Evolutionary conservation across 2,888 invertebrate species (phyloP), one percentile per base, ranked within the genome.

Genomic region (Pyrochroa serraticornis): DNA sequence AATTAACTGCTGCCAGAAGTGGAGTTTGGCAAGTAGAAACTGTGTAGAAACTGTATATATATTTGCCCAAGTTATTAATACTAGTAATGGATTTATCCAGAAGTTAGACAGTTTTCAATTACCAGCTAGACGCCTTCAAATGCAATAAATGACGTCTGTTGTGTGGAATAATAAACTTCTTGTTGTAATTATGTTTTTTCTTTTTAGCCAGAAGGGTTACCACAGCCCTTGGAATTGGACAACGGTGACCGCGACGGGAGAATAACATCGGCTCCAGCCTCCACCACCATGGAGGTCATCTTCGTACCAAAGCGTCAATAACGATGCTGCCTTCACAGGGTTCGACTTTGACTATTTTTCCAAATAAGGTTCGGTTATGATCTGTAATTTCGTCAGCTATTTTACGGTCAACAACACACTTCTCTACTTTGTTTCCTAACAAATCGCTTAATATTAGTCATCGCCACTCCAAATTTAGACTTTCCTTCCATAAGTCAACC

Each of bases 141-240:
- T n/a, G n/a, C n/a, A n/a, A n/a, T n/a, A n/a, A n/a, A n/a, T n/a
- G n/a, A n/a, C n/a, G n/a, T n/a, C n/a, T n/a, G n/a, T n/a, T n/a
- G n/a, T n/a, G n/a, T n/a, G n/a, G n/a, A n/a, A n/a, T n/a, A n/a
- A n/a, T n/a, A n/a, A n/a, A n/a, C n/a, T n/a, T 8, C 33, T 6
- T 7, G 8, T 33, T 33, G 33, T 33, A 33, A 33, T 7, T 33
- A 33, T 33, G 7, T 33, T 7, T 47, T 43, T 56, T 61, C 70
- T 67, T 77, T 79, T 55, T 84, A 86, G 86, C 72, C 84, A 86
- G 74, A 85, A 85, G 75, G 81, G 81, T 71, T 85, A 85, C 81
- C 81, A 80, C 75, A 84, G 82, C 74, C 84, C 84, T 46, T 87
- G 86, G 86, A 84, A 82, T 79, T 86, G 86, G 85, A 84, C 86